A percentile compares a stretch with the other conserved stretches of the same genome.
Conservation (phyloP, 2,888 invertebrate species). For the Acrobasis suavella region DNA sequence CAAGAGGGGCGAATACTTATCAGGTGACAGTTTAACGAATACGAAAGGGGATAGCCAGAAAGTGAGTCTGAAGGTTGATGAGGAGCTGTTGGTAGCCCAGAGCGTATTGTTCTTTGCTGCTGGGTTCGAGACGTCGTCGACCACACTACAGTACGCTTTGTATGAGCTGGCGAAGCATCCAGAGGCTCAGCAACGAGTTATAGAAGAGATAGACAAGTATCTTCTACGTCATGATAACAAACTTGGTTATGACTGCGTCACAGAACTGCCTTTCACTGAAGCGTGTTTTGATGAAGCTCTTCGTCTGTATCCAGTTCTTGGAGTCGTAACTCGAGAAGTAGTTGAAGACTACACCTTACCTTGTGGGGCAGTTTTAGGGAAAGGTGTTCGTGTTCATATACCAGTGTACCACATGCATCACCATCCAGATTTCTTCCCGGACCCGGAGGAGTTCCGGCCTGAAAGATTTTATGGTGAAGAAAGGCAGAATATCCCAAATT, state of each 20-base stretch:
- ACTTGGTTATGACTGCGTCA: slow-evolving; percentile 40
- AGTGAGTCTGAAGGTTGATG: slow-evolving; percentile 1
- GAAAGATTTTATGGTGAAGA: slow-evolving; percentile 50
- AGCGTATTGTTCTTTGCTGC: slow-evolving; percentile 59
- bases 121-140: slow-evolving; percentile 46
- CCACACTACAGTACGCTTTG: slow-evolving; percentile 37
- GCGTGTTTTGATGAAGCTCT: slow-evolving; percentile 43
- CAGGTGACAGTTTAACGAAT: slow-evolving; percentile 18
- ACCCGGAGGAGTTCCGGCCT: slow-evolving; percentile 50
- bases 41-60: slow-evolving; percentile 3
- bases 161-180: slow-evolving; percentile 42
- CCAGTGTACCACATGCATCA: slow-evolving; percentile 52
- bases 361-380: slow-evolving; percentile 46
- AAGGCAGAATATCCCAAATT: slow-evolving; percentile 43
- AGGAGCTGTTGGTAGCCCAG: slow-evolving; percentile 1
- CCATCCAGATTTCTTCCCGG: slow-evolving; percentile 47
- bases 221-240: slow-evolving; percentile 31
- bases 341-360: slow-evolving; percentile 53
- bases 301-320: slow-evolving; percentile 41
- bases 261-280: slow-evolving; percentile 40
- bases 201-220: slow-evolving; percentile 42
- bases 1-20: slow-evolving; percentile 27
- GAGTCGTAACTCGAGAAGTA: slow-evolving; percentile 41
- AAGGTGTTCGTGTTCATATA: slow-evolving; percentile 48
- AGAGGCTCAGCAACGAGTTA: slow-evolving; percentile 32